Conservation (phyloP, 2,113 vertebrate species). For the Lagopus muta region DNA sequence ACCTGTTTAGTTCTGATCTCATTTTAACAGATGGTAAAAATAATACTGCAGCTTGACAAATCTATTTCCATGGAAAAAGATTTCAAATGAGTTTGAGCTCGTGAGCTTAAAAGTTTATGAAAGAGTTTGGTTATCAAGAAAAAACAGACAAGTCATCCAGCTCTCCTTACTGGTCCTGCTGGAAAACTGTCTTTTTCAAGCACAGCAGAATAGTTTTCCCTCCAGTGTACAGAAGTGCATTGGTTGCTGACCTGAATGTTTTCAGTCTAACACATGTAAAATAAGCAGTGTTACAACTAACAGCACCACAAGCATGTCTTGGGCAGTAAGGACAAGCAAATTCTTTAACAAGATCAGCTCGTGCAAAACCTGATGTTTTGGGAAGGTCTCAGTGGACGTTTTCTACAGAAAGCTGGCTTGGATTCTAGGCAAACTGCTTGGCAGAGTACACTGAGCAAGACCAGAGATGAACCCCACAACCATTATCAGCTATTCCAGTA, state of each 20-base stretch:
- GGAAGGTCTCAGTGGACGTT: not conserved
- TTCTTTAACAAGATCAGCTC: not conserved
- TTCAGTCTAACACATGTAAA: not conserved
- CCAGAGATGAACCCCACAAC: not conserved
- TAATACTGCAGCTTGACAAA: conserved; percentile 45
- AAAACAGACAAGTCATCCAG: not conserved
- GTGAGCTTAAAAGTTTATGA: not conserved
- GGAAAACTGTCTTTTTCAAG: not conserved
- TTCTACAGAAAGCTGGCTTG: not conserved
- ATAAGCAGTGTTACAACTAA: not conserved
- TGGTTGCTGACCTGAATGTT: not conserved
- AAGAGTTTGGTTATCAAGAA: not conserved
- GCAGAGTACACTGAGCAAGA: not conserved
- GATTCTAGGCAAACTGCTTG: not conserved
- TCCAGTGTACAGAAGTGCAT: not conserved
- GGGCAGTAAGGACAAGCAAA: not conserved
- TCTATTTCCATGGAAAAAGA: conserved; percentile 1
- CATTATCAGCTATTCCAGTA: not conserved
- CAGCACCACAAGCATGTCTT: not conserved
- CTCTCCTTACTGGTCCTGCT: not conserved
- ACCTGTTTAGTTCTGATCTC: conserved; percentile 21
- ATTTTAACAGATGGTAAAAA: conserved; percentile 60
- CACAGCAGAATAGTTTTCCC: not conserved
- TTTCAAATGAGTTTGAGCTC: not conserved
- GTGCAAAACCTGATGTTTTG: not conserved